Base-by-base conservation (phyloP, 2,113 vertebrate species). In the Vireo altiloquus region DNA sequence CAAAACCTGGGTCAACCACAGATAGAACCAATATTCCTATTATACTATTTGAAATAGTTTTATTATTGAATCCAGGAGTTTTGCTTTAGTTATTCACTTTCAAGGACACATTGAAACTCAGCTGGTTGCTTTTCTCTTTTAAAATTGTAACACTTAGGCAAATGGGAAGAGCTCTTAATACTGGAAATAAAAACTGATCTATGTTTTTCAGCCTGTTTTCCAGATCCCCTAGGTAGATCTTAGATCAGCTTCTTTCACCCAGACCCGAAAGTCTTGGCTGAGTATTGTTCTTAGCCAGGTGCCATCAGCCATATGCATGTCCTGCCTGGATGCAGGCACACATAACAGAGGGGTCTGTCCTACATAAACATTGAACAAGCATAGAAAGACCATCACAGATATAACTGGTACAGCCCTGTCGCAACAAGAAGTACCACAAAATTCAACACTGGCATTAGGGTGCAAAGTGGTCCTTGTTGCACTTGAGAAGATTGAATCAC, bases 261-360 rank as follows among this genome's bases (percentile, higher is more conserved):
- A 39, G 22, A 5, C 20, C 33, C 16, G 49, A 18, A 61, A 70
- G 14, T 25, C 42, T 49, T 59, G 80, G 69, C 69, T 44, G 17
- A n/a, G 10, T 9, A 6, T 11, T n/a, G 9, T 63, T 37, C 74
- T 57, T 30, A 47, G 15, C 19, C 37, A 19, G 28, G 23, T 40
- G 53, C 15, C 49, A 44, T 18, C 33, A 54, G 16, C 23, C 23
- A 6, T 0, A 2, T 0, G 5, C 15, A 3, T 0, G 10, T 11
- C 50, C 83, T 37, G 35, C n/a, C 66, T 71, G 39, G 40, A 30
- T 30, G 19, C 57, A 71, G 31, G 42, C 52, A 49, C 23, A 42
- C 1, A 0, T 22, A 37, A 30, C 20, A 39, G 53, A 1, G 9
- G 28, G 27, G 5, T 20, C 59, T 56, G 46, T 52, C 37, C 61